Percentiles rank a stretch among this genome's conserved stretches.
Evolutionary conservation across 2,113 vertebrate genomes (phyloP).

Genomic region (Manacus vitellinus): DNA sequence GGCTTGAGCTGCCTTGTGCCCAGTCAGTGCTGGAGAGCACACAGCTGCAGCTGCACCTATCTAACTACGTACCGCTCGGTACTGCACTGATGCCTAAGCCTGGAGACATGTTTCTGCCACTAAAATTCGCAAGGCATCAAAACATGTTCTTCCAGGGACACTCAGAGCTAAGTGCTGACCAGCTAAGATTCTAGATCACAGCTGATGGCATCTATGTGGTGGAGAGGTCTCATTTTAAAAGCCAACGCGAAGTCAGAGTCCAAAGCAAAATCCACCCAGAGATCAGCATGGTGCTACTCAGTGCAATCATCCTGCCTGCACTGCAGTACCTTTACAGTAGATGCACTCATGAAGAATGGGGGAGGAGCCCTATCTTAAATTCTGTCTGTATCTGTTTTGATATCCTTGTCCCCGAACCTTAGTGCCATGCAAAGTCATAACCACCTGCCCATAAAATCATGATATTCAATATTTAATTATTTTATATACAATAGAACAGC

Average conservation of each 20-base stretch:
- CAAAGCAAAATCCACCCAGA: not conserved
- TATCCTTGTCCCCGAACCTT: not conserved
- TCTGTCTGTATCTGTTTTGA: not conserved
- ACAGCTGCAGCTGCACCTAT: not conserved
- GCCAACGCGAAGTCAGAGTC: not conserved
- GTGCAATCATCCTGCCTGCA: not conserved
- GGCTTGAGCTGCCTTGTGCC: not conserved
- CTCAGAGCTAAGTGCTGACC: not conserved
- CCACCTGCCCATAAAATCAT: not conserved
- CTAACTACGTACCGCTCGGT: fast-evolving
- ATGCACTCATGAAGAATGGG: not conserved
- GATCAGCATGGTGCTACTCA: not conserved
- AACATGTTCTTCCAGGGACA: fast-evolving
- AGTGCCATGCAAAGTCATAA: not conserved
- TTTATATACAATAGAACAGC: not conserved
- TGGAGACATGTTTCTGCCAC: not conserved
- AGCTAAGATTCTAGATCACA: not conserved
- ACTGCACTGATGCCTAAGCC: not conserved
- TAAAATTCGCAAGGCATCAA: not conserved
- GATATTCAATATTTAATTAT: not conserved
- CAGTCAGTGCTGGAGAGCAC: not conserved
- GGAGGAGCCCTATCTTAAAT: not conserved
- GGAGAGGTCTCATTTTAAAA: not conserved
- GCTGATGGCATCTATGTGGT: not conserved
- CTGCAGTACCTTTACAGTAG: not conserved